Conservation (phyloP, 2,888 invertebrate species). For the Protonemura montana region DNA sequence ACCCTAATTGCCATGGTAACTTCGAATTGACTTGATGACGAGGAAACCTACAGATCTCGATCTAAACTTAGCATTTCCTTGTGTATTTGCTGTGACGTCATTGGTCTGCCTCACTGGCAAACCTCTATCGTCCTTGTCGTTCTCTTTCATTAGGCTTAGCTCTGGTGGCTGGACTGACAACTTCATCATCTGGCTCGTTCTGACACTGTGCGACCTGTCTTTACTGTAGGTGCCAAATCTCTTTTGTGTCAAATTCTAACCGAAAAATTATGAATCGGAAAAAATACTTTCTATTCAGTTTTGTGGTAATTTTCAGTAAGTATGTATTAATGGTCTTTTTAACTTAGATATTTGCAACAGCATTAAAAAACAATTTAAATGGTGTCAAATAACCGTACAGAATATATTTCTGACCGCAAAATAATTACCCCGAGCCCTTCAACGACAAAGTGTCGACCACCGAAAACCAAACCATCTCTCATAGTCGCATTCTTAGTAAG, state of each 20-base stretch:
- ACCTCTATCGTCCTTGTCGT: not conserved
- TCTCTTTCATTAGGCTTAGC: not conserved
- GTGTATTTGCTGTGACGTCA: not conserved
- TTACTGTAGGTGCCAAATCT: too few species aligned
- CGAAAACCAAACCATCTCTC: not conserved
- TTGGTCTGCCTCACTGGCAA: not conserved
- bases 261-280: too few species aligned
- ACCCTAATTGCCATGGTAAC: not conserved
- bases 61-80: not conserved
- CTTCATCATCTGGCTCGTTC: too few species aligned
- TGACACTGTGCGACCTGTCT: too few species aligned
- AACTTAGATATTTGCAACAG: too few species aligned
- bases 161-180: not conserved
- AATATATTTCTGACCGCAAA: too few species aligned
- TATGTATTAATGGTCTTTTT: too few species aligned
- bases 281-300: too few species aligned
- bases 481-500: slow-evolving; percentile 9
- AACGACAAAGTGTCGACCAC: not conserved
- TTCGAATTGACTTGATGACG: not conserved
- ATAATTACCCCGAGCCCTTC: not conserved
- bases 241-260: too few species aligned
- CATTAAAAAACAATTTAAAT: too few species aligned
- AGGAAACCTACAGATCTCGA: not conserved
- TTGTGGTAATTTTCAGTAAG: too few species aligned
- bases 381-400: too few species aligned